Conservation (phyloP, 2,888 invertebrate species). For the Mythimna albipuncta region DNA sequence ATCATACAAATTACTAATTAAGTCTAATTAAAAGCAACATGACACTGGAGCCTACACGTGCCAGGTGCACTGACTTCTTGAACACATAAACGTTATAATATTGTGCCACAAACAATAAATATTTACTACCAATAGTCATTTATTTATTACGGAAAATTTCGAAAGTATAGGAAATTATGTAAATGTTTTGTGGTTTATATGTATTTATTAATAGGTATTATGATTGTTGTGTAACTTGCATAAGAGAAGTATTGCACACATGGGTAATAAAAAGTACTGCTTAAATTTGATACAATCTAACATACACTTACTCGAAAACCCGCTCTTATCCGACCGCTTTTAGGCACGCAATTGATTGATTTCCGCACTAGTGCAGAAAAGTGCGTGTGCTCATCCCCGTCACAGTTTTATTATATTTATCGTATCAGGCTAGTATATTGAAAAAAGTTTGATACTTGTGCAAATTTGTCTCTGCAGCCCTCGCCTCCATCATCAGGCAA, state of each 20-base stretch:
- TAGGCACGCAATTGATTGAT: too few species aligned
- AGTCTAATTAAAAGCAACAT: conserved; percentile 5
- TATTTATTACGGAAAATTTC: conserved; percentile 34
- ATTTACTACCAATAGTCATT: conserved; percentile 26
- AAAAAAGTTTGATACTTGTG: too few species aligned
- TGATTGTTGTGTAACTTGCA: conserved; percentile 6
- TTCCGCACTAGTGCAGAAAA: too few species aligned
- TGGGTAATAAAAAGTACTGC: background rate
- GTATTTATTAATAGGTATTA: background rate
- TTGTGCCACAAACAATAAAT: conserved; percentile 7
- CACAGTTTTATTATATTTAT: too few species aligned
- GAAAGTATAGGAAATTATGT: conserved; percentile 34
- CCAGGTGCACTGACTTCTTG: conserved; percentile 14
- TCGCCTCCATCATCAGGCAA: too few species aligned
- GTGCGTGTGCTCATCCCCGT: too few species aligned
- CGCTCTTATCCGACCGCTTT: too few species aligned
- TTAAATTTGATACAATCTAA: too few species aligned
- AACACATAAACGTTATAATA: conserved; percentile 2
- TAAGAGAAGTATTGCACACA: background rate
- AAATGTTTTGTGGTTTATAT: conserved; percentile 14
- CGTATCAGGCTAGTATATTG: too few species aligned
- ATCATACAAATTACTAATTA: conserved; percentile 4
- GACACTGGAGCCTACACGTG: conserved; percentile 18
- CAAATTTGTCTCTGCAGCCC: too few species aligned
- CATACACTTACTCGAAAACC: too few species aligned